Percentiles rank a stretch among this genome's conserved stretches.
These are phyloP conservation scores for Dastarcus helophoroides DNA, from an alignment of 2,888 invertebrate species.

Conservation along the genomic window DNA sequence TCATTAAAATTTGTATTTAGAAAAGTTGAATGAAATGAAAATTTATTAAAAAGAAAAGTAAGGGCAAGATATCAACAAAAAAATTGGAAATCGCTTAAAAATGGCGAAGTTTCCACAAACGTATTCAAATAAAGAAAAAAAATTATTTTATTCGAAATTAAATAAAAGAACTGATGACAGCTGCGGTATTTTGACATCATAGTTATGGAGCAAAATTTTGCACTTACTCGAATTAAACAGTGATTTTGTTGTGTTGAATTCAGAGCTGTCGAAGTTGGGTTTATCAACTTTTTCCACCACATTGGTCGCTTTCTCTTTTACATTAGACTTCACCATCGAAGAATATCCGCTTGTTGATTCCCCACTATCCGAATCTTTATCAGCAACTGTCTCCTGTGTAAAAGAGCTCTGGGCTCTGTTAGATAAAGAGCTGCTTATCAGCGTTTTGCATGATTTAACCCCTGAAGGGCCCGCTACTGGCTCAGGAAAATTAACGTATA, in stretches of 20 bases:
- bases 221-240: conserved; percentile 28
- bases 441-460: conserved; percentile 22
- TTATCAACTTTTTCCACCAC: conserved; percentile 21
- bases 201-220: conserved; percentile 2
- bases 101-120: too few species aligned
- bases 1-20: too few species aligned
- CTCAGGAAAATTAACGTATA: conserved; percentile 20
- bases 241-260: conserved; percentile 17
- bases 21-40: too few species aligned
- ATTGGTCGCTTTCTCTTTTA: conserved; percentile 26
- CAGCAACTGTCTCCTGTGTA: conserved; percentile 21
- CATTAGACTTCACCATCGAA: conserved; percentile 34
- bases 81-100: too few species aligned
- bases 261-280: conserved; percentile 21
- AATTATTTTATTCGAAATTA: too few species aligned
- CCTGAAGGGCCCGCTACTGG: conserved; percentile 34
- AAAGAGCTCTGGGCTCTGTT: conserved; percentile 1
- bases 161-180: too few species aligned
- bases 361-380: conserved; percentile 45
- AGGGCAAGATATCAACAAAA: too few species aligned
- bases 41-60: too few species aligned
- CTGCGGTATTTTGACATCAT: too few species aligned
- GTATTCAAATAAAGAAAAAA: too few species aligned
- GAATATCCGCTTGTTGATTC: conserved; percentile 48
- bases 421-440: conserved; percentile 11